Evolutionary conservation across 2,797 vertebrate species (phyloP), one percentile per base, ranked within the genome.

Genomic region (Syngnathus acus): DNA sequence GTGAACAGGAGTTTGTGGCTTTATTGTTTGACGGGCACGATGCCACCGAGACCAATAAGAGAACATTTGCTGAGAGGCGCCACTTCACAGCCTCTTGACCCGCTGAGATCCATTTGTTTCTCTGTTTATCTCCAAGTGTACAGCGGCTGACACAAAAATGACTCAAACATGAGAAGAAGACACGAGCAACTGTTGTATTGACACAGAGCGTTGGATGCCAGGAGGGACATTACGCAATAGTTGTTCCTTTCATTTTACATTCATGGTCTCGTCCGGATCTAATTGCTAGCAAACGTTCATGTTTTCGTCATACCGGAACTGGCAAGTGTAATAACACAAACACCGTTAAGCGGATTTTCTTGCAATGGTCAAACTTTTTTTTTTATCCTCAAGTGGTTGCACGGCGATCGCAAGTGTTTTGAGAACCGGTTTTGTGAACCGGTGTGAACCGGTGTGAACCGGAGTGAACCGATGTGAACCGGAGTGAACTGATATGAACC

Each of bases 21-120:
- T 38, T 43, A 61, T 61, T 43, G 59, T 43, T 61, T 23, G 40
- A 39, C 23, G 59, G 59, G 19, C 39, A 61, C 5, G 39, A 5
- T 61, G 59, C 59, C 59, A 61, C 59, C 14, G 40, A 61, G 39
- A 61, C 59, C 59, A 61, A 61, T 43, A 42, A 61, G 59, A 61
- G 59, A 42, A 42, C 59, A 61, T 61, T 61, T 61, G 39, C 10
- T 61, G 59, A 61, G 59, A 23, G 39, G 59, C 59, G n/a, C 39
- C 19, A 61, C 59, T 43, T 61, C 39, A 43, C 39, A 61, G 59
- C 59, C n/a, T 61, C 59, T 61, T 38, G 23, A 58, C 55, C 55
- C 55, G 38, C 26, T 19, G 55, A 58, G 55, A 32, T 11, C 55
- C 32, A 58, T 58, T 58, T 58, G 55, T 16, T 58, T 32, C 32